Conservation (phyloP, 2,113 vertebrate genomes). For the Salvelinus fontinalis region DNA sequence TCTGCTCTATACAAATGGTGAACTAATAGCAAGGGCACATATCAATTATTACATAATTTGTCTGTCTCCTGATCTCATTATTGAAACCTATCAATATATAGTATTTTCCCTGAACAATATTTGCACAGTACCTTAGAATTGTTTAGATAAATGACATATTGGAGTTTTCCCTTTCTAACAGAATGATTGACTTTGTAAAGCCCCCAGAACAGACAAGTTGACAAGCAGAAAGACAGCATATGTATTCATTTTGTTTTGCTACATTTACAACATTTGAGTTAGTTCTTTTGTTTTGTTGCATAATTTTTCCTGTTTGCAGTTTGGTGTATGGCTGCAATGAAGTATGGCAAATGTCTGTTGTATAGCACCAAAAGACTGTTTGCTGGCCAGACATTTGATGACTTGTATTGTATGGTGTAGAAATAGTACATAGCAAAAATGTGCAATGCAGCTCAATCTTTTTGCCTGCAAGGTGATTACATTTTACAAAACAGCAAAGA, state of each 20-base stretch:
- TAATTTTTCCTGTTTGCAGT: slow-evolving; percentile 65
- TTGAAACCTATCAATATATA: slow-evolving; percentile 62
- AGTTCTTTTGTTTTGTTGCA: slow-evolving; percentile 57
- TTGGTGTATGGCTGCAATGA: slow-evolving; percentile 54
- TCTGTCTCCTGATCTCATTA: slow-evolving; percentile 61
- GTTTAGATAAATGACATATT: slow-evolving; percentile 71
- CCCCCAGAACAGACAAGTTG: slow-evolving; percentile 61
- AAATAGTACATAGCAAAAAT: slow-evolving; percentile 61
- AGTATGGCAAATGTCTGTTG: slow-evolving; percentile 59
- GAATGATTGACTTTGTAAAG: slow-evolving; percentile 63
- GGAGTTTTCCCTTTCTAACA: slow-evolving; percentile 73
- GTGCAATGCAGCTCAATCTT: slow-evolving; percentile 70
- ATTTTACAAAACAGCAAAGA: slow-evolving; percentile 61
- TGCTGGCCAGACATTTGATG: slow-evolving; percentile 54
- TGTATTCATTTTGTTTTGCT: slow-evolving; percentile 70
- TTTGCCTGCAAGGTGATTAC: slow-evolving; percentile 64
- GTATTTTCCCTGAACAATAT: slow-evolving; percentile 74
- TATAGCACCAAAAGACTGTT: slow-evolving; percentile 72
- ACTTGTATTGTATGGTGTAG: slow-evolving; percentile 49
- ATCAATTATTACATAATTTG: slow-evolving; percentile 59
- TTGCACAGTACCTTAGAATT: slow-evolving; percentile 77
- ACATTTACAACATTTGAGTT: slow-evolving; percentile 61
- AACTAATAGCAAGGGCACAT: slow-evolving; percentile 60
- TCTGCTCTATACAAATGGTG: slow-evolving; percentile 64
- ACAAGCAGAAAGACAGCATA: slow-evolving; percentile 59